phyloP scores from a whole-genome alignment of 2,888 invertebrate species.

The Athripsodes cinereus region DNA sequence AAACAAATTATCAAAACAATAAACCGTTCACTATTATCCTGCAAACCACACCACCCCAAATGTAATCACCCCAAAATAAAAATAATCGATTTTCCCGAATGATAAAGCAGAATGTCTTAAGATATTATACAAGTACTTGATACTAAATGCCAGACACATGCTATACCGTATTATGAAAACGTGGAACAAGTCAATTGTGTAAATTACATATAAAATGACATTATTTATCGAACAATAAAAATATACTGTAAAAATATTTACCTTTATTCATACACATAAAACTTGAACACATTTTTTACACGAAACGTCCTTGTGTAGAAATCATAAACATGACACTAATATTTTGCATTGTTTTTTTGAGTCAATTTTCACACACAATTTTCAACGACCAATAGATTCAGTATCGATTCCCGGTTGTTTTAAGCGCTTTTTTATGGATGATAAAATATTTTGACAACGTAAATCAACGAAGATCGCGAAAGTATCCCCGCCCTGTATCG shows the following conservation, averaged over 20 bases:
- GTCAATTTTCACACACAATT: not conserved
- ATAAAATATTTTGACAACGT: slow-evolving; percentile 11
- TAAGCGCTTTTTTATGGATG: slow-evolving; percentile 12
- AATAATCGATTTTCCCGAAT: slow-evolving; percentile 22
- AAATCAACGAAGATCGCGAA: slow-evolving; percentile 17
- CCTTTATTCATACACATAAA: slow-evolving; percentile 20
- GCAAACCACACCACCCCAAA: not conserved
- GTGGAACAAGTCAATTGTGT: not conserved
- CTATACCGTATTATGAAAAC: not conserved
- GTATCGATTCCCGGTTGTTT: not conserved
- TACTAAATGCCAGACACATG: slow-evolving; percentile 3
- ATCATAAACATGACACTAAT: slow-evolving; percentile 22
- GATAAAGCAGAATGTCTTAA: slow-evolving; percentile 14
- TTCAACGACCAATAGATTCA: not conserved
- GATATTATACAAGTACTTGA: slow-evolving; percentile 5
- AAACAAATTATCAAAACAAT: not conserved
- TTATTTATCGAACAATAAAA: not conserved
- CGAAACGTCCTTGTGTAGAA: slow-evolving; percentile 14
- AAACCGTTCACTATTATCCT: not conserved
- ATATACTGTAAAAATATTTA: slow-evolving; percentile 16
- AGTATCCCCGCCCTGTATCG: slow-evolving; percentile 23
- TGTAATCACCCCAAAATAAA: slow-evolving; percentile 9
- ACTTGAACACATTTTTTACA: slow-evolving; percentile 20
- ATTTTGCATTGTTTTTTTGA: slow-evolving; percentile 12
- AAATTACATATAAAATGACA: not conserved